Percentiles rank a stretch among this genome's conserved stretches.
Evolutionary conservation across 2,113 vertebrate species (phyloP).

Genomic region (Colaptes auratus): DNA sequence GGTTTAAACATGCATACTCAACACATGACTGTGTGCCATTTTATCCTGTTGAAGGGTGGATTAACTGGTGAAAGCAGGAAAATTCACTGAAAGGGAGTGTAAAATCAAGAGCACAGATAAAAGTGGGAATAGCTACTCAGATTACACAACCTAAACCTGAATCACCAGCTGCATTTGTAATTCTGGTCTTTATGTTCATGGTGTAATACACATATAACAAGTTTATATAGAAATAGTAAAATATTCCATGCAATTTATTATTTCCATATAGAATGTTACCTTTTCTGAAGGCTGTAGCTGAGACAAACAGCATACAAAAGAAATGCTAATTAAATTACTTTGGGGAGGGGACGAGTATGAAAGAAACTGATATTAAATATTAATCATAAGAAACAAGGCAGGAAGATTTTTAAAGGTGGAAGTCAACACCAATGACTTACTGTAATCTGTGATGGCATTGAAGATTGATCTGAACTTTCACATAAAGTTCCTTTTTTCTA

Average conservation of each 20-base stretch:
- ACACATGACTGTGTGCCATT: not conserved
- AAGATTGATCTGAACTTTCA: not conserved
- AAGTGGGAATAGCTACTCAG: not conserved
- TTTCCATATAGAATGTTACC: not conserved
- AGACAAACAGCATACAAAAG: not conserved
- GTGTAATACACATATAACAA: not conserved
- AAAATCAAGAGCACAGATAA: not conserved
- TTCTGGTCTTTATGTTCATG: not conserved
- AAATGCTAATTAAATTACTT: constrained; percentile 42
- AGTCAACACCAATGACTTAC: not conserved
- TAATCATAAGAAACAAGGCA: not conserved
- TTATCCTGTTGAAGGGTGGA: not conserved
- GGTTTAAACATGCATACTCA: not conserved
- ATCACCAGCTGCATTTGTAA: fast-evolving
- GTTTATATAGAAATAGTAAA: not conserved
- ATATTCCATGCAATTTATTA: not conserved
- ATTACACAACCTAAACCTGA: not conserved
- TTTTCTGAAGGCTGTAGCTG: not conserved
- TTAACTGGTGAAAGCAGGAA: not conserved
- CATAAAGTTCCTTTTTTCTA: not conserved
- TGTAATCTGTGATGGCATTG: not conserved
- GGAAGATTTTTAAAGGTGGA: not conserved
- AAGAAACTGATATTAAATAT: constrained; percentile 18
- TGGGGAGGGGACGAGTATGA: not conserved
- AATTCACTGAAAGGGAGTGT: not conserved